Conservation (phyloP, 2,888 invertebrate genomes). For the Phania funesta region DNA sequence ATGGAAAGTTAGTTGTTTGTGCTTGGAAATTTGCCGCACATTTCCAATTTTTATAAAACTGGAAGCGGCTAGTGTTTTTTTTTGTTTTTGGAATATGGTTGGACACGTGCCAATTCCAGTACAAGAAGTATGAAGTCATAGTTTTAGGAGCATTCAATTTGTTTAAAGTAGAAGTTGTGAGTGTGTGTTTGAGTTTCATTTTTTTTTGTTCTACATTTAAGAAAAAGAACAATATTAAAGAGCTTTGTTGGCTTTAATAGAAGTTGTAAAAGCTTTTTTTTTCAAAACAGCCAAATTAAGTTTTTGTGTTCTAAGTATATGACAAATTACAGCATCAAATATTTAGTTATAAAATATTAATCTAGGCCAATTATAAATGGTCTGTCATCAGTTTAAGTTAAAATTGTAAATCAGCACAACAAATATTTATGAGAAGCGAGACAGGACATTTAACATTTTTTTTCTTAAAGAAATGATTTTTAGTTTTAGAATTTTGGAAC, state of each 20-base stretch:
- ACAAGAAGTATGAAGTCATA: slow-evolving; percentile 67
- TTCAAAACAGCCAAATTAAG: not conserved
- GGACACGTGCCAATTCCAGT: slow-evolving; percentile 70
- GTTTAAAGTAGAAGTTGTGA: slow-evolving; percentile 18
- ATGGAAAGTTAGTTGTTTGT: slow-evolving; percentile 15
- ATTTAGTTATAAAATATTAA: not conserved
- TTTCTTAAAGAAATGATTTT: too few species aligned
- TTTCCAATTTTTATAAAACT: slow-evolving; percentile 48
- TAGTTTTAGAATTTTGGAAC: too few species aligned
- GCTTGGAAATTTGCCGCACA: slow-evolving; percentile 68
- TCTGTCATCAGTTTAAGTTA: not conserved
- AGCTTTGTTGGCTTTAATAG: slow-evolving; percentile 19
- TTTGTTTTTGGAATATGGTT: slow-evolving; percentile 47
- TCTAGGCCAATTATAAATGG: not conserved
- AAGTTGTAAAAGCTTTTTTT: slow-evolving; percentile 33
- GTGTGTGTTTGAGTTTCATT: not conserved
- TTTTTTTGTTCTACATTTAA: slow-evolving; percentile 2
- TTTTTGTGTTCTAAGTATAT: not conserved
- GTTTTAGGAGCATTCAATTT: slow-evolving; percentile 60
- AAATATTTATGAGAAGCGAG: too few species aligned
- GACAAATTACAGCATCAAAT: not conserved
- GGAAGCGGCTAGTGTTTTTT: slow-evolving; percentile 31
- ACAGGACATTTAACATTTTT: too few species aligned
- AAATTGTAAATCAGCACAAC: not conserved
- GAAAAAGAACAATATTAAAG: slow-evolving; percentile 4